Evolutionary conservation across 2,113 vertebrate species (phyloP).

Genomic region (Terrapene triunguis): DNA sequence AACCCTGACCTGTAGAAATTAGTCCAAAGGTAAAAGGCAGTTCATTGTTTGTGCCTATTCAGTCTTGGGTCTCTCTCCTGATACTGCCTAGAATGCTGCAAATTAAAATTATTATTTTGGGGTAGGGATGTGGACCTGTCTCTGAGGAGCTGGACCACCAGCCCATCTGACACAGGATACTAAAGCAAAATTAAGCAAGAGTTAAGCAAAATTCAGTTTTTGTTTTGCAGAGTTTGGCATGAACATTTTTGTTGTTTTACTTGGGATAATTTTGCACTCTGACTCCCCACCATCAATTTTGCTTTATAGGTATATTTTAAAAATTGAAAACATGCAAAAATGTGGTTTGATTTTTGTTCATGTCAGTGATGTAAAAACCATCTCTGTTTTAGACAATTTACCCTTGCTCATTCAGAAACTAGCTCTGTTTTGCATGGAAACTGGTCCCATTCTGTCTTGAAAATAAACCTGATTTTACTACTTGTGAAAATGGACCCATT

Average conservation of each 20-base stretch:
- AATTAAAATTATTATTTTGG: not conserved
- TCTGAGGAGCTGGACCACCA: not conserved
- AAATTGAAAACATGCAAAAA: not conserved
- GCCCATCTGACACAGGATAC: rapidly evolving
- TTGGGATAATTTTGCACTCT: rapidly evolving
- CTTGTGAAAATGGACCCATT: not conserved
- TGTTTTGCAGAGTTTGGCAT: not conserved
- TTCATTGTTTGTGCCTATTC: not conserved
- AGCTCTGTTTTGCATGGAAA: conserved; percentile 24
- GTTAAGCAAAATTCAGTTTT: not conserved
- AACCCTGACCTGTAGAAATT: not conserved
- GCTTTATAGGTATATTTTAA: not conserved
- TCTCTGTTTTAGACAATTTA: not conserved
- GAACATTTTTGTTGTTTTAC: not conserved
- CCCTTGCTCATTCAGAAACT: not conserved
- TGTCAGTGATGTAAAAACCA: rapidly evolving
- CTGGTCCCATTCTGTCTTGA: not conserved
- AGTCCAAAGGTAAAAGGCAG: not conserved
- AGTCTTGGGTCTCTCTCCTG: not conserved
- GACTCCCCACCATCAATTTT: rapidly evolving
- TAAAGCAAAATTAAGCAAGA: rapidly evolving
- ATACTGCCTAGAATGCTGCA: not conserved
- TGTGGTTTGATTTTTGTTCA: not conserved
- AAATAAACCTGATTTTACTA: not conserved
- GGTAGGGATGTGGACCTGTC: rapidly evolving